Evolutionary conservation across 2,113 vertebrate species (phyloP).

Genomic region (Thomomys bottae): DNA sequence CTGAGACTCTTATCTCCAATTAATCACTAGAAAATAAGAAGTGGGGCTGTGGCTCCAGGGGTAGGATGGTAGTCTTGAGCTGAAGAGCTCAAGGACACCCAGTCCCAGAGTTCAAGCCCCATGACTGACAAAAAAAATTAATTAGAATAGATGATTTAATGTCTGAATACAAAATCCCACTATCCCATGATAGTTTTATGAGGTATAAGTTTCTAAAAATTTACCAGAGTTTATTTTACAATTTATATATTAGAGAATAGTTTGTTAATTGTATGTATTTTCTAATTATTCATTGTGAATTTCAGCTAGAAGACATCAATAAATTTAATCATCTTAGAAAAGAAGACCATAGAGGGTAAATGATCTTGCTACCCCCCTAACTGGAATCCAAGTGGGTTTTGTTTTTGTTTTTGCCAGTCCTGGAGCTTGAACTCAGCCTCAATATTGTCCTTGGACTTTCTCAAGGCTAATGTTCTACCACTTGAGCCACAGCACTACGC

Average conservation of each 20-base stretch:
- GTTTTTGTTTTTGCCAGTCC: no score
- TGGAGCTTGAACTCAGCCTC: no score
- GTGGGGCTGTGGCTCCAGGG: no score
- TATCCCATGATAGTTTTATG: background rate
- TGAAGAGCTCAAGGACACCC: no score
- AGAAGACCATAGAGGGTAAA: background rate
- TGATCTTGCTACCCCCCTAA: background rate
- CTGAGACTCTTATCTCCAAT: no score
- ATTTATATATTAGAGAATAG: conserved; percentile 13
- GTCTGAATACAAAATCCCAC: background rate
- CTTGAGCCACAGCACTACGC: no score
- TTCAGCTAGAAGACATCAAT: conserved; percentile 1
- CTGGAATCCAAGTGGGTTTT: conserved; percentile 31
- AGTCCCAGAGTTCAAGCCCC: no score
- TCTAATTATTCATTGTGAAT: conserved; percentile 52
- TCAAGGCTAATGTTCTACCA: no score
- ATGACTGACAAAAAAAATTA: no score
- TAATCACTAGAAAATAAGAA: no score
- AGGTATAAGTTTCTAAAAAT: background rate
- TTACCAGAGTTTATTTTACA: conserved; percentile 38
- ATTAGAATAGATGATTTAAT: conserved; percentile 40
- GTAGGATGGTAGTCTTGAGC: no score
- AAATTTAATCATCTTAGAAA: conserved; percentile 61
- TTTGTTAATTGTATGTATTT: conserved; percentile 54
- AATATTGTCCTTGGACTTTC: no score